Base-by-base conservation (phyloP, 2,888 invertebrate species). In the Polydrusus tereticollis region DNA sequence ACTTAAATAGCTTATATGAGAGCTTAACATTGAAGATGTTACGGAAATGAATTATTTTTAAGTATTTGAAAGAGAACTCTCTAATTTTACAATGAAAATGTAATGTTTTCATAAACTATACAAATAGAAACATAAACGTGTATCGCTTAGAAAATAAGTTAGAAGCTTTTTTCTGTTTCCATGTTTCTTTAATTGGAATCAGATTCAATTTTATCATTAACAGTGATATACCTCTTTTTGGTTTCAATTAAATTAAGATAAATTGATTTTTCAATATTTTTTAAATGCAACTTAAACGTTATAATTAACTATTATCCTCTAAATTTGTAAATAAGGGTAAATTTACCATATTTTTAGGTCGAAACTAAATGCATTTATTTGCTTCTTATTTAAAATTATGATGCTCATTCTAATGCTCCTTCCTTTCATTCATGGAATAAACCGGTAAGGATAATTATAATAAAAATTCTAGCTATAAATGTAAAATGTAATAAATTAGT, bases 41-140 rank as follows among this genome's bases (percentile, higher is more conserved):
- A 45, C n/a, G 66, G 58, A 45, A 45, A 45, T 23, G 3, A 12
- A 21, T 7, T 41, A 47, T 21, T 55, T 55, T 14, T 33, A 33
- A 29, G 29, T 59, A 59, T 23, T 57, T 66, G 14, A 26, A 14
- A 45, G 43, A n/a, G 57, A 23, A 3, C n/a, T 29, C 5, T 50
- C 38, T 58, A 58, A 58, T 67, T 58, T 67, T 58, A 47, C 36
- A 45, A 50, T 59, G 67, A 67, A 67, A 67, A 36, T 45, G 50
- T 26, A 59, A 67, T 47, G 67, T 67, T 67, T 66, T 66, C 4
- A n/a, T 67, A 67, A 67, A 67, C 67, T 67, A 67, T 47, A 21
- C 36, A 59, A 67, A 59, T 67, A 16, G 45, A 58, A 21, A 20
- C 7, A 67, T 43, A 59, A 59, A 59, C 33, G 41, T 59, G 20